phyloP scores from a whole-genome alignment of 2,888 invertebrate genomes.

The Drosophila colorata region DNA sequence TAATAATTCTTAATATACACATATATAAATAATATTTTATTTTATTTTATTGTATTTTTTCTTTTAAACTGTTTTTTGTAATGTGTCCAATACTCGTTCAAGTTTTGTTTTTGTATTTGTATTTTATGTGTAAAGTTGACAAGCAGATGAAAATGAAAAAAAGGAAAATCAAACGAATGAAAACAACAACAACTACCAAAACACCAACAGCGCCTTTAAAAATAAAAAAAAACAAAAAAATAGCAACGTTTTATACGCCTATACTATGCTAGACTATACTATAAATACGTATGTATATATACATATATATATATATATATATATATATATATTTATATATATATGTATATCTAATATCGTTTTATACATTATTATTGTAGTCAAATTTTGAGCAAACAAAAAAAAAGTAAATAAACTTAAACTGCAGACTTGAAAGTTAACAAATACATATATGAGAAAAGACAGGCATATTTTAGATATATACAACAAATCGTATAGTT shows the following conservation, averaged over 20 bases:
- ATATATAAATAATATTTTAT: constrained; percentile 32
- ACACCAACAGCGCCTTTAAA: constrained; percentile 73
- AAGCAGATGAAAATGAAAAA: background rate
- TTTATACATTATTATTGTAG: constrained; percentile 52
- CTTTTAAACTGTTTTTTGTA: constrained; percentile 36
- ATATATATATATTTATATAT: constrained; percentile 27
- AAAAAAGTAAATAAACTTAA: constrained; percentile 16
- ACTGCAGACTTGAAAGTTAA: constrained; percentile 60
- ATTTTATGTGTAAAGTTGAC: constrained; percentile 6
- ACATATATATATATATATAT: constrained; percentile 35
- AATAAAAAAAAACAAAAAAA: constrained; percentile 35
- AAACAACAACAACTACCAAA: constrained; percentile 39
- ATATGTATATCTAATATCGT: constrained; percentile 30
- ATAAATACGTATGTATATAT: constrained; percentile 28
- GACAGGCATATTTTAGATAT: constrained; percentile 53
- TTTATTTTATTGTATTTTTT: constrained; percentile 29
- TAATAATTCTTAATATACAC: constrained; percentile 41
- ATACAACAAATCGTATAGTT: constrained; percentile 33
- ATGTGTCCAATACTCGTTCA: constrained; percentile 50
- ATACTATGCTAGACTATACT: constrained; percentile 43
- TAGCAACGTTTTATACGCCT: constrained; percentile 50
- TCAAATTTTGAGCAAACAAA: constrained; percentile 38
- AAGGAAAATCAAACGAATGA: background rate
- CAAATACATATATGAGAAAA: constrained; percentile 44
- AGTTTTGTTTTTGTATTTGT: constrained; percentile 39